phyloP scores from a whole-genome alignment of 1,140 invertebrate species.

The Pemphigus obesinymphae region DNA sequence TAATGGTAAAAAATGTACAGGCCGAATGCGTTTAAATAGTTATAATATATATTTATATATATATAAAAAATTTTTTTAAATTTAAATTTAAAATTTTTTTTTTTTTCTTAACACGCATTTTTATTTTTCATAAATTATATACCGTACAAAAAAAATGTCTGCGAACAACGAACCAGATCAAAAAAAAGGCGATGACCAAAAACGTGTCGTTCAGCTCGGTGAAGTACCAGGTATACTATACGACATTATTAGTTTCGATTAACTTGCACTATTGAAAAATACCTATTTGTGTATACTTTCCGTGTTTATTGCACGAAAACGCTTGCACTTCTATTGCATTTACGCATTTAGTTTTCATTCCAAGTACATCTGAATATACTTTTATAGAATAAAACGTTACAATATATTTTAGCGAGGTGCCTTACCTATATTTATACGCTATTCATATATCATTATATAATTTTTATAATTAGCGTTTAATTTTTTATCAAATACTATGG shows the following conservation, averaged over 20 bases:
- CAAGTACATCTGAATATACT: background rate
- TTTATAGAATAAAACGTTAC: background rate
- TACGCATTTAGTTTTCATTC: background rate
- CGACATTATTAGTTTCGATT: background rate
- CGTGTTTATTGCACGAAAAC: too few species aligned
- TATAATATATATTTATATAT: background rate
- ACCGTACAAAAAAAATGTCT: too few species aligned
- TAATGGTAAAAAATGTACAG: background rate
- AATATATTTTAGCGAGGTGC: too few species aligned
- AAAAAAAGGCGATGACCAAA: constrained; percentile 21
- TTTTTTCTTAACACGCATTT: background rate
- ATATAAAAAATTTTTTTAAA: background rate
- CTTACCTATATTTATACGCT: too few species aligned
- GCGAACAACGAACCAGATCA: background rate
- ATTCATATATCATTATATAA: too few species aligned
- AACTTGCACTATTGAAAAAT: too few species aligned
- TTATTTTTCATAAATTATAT: too few species aligned
- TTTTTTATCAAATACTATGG: background rate
- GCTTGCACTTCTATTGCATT: too few species aligned
- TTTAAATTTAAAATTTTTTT: background rate
- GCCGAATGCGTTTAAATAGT: background rate
- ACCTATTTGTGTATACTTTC: too few species aligned
- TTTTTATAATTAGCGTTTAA: background rate
- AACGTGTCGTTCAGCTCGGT: background rate
- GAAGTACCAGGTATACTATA: background rate